Evolutionary conservation across 2,888 invertebrate genomes (phyloP).

Genomic region (Marronus borbonicus): DNA sequence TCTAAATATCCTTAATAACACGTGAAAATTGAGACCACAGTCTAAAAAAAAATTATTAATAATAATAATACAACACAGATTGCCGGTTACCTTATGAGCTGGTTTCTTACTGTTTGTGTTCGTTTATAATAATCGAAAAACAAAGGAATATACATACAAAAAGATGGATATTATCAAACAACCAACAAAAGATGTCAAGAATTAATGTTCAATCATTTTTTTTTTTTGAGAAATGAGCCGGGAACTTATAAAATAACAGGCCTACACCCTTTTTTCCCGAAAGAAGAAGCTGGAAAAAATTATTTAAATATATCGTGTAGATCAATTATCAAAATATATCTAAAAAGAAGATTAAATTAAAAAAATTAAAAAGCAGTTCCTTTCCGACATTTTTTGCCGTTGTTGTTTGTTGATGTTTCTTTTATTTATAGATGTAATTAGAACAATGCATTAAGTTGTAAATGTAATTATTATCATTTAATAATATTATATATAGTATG

Average conservation of each 20-base stretch:
- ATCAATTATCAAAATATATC: background rate
- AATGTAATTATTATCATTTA: conserved; percentile 7
- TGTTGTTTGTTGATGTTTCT: background rate
- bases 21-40: conserved; percentile 66
- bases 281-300: too few relatives aligned
- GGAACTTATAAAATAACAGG: conserved; percentile 64
- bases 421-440: background rate
- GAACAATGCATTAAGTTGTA: background rate
- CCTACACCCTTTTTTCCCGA: conserved; percentile 24
- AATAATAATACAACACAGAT: conserved; percentile 12
- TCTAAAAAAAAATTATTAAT: conserved; percentile 59
- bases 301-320: background rate
- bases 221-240: background rate
- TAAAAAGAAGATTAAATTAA: background rate
- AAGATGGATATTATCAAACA: too few relatives aligned
- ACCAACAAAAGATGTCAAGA: conserved; percentile 4
- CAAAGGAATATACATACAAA: background rate
- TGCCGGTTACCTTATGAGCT: conserved; percentile 49
- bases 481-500: background rate
- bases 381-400: conserved; percentile 3
- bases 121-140: background rate
- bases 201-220: background rate
- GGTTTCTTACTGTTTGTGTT: background rate
- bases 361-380: background rate
- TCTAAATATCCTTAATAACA: conserved; percentile 64